These are phyloP conservation scores for Entelurus aequoreus DNA, from an alignment of 2,113 vertebrate genomes.

Conservation along the genomic window DNA sequence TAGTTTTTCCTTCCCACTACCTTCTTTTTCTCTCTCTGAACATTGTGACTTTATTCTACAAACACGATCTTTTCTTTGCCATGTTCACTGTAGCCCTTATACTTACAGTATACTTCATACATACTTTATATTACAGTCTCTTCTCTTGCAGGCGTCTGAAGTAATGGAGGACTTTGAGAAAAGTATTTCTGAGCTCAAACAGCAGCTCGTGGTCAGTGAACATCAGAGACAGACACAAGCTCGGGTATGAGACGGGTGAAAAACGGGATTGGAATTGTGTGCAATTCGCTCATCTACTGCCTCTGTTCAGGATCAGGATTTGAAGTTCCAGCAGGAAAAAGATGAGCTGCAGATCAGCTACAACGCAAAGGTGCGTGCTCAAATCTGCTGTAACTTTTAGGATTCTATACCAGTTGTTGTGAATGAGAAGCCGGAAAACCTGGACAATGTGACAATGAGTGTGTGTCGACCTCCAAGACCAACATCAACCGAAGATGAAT, in stretches of 20 bases:
- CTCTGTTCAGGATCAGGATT: constrained; percentile 78
- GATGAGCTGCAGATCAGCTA: constrained; percentile 69
- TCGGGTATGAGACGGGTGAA: constrained; percentile 63
- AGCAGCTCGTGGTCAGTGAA: constrained; percentile 77
- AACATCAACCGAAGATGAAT: too few species aligned
- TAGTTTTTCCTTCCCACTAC: too few species aligned
- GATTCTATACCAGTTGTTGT: constrained; percentile 6
- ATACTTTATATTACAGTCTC: constrained; percentile 4
- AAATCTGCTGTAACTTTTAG: neutral
- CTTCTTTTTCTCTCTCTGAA: too few species aligned
- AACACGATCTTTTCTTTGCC: neutral
- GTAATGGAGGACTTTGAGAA: constrained; percentile 76
- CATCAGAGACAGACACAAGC: constrained; percentile 74
- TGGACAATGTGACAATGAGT: too few species aligned
- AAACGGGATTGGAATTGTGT: neutral
- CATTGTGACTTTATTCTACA: too few species aligned
- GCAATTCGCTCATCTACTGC: too few species aligned
- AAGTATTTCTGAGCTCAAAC: constrained; percentile 69
- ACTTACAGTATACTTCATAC: too few species aligned
- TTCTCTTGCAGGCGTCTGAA: constrained; percentile 71
- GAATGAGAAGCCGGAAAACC: neutral
- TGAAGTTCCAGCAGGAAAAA: constrained; percentile 77
- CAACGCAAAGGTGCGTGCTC: constrained; percentile 81
- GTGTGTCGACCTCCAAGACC: too few species aligned
- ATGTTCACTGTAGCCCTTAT: too few species aligned